Evolutionary conservation across 2,113 vertebrate species (phyloP).

Genomic region (Steatornis caripensis): DNA sequence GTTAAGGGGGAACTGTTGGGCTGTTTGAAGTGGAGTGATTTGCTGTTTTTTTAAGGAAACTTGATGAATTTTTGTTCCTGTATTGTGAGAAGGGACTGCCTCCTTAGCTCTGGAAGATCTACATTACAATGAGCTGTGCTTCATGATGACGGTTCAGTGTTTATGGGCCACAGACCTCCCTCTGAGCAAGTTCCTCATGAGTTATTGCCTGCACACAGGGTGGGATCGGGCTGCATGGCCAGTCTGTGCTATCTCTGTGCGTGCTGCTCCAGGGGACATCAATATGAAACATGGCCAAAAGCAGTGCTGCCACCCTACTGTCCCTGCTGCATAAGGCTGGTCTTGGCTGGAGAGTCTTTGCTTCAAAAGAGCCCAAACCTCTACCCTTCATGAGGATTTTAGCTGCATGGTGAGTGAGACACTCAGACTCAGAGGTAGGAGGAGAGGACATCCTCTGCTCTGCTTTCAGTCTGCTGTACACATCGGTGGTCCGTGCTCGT

Average conservation of each 20-base stretch:
- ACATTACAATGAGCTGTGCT: accelerated
- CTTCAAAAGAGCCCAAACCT: background rate
- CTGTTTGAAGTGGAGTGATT: background rate
- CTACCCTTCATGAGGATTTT: background rate
- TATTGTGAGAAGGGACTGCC: background rate
- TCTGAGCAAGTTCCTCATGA: background rate
- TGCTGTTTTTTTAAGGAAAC: background rate
- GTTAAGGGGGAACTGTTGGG: background rate
- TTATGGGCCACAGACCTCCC: background rate
- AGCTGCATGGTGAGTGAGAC: background rate
- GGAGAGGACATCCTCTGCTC: background rate
- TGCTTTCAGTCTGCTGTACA: background rate
- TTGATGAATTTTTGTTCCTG: background rate
- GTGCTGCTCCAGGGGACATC: accelerated
- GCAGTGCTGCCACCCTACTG: background rate
- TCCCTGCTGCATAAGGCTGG: background rate
- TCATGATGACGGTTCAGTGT: background rate
- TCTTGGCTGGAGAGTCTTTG: background rate
- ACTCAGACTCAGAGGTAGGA: background rate
- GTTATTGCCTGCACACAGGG: background rate
- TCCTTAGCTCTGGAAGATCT: background rate
- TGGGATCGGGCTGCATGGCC: background rate
- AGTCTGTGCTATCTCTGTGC: background rate
- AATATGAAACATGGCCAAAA: background rate
- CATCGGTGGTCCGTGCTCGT: accelerated